A percentile compares a stretch with the other conserved stretches of the same genome.
Conservation (phyloP, 2,888 invertebrate genomes). For the Lasioglossum zephyrum region DNA sequence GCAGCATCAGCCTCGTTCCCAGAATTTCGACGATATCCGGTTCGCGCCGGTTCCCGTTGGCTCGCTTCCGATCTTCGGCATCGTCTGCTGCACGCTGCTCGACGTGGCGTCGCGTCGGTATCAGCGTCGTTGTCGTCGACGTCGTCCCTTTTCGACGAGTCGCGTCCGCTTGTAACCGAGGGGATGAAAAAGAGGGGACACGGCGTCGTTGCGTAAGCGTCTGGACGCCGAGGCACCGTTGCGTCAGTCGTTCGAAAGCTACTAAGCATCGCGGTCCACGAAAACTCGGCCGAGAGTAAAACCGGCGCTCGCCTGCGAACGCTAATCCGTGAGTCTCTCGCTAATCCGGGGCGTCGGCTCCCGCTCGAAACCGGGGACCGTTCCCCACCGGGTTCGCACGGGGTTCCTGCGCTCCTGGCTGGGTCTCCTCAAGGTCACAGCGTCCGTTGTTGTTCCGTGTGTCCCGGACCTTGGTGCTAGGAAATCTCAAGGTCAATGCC, state of each 20-base stretch:
- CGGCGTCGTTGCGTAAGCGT: slow-evolving; percentile 78
- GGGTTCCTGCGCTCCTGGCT: background rate
- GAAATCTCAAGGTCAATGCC: slow-evolving; percentile 62
- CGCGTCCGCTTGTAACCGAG: slow-evolving; percentile 43
- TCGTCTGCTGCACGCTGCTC: background rate
- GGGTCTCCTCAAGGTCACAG: slow-evolving; percentile 18
- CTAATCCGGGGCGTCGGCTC: background rate
- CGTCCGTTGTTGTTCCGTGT: background rate
- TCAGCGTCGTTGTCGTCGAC: slow-evolving; percentile 17
- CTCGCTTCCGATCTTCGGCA: slow-evolving; percentile 39
- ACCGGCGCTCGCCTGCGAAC: background rate
- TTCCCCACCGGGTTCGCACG: background rate
- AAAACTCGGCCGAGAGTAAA: slow-evolving; percentile 31
- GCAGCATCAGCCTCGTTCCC: slow-evolving; percentile 15
- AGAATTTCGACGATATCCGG: slow-evolving; percentile 50
- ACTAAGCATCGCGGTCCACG: slow-evolving; percentile 75
- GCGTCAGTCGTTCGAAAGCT: slow-evolving; percentile 78
- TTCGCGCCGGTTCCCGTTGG: slow-evolving; percentile 54
- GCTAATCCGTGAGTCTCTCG: slow-evolving; percentile 4
- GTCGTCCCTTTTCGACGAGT: slow-evolving; percentile 52
- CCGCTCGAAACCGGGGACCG: background rate
- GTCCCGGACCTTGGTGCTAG: slow-evolving; percentile 34
- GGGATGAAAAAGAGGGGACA: slow-evolving; percentile 63
- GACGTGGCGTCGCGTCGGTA: background rate
- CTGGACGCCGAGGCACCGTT: slow-evolving; percentile 78